phyloP scores from a whole-genome alignment of 1,140 invertebrate genomes.

The Linepithema humile region DNA sequence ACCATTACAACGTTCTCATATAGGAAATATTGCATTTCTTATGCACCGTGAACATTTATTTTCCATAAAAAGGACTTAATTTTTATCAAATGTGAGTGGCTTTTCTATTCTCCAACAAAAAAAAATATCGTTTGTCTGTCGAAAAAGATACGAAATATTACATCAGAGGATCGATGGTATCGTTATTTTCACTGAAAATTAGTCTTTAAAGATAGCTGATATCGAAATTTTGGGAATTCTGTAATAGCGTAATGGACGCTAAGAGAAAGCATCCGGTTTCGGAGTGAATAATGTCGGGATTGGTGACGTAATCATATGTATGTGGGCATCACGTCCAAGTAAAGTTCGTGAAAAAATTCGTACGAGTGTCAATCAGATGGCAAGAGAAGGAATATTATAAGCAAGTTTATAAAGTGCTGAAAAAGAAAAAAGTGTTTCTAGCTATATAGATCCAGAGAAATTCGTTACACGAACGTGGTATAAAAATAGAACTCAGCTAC shows the following conservation, averaged over 20 bases:
- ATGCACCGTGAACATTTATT: constrained; percentile 73
- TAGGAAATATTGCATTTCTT: constrained; percentile 72
- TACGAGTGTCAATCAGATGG: constrained; percentile 28
- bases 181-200: background rate
- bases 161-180: background rate
- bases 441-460: no score
- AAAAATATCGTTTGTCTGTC: no score
- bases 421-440: no score
- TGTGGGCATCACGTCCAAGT: background rate
- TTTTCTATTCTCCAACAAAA: constrained; percentile 66
- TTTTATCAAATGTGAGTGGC: constrained; percentile 74
- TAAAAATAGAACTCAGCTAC: no score
- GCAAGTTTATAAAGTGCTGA: no score
- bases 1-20: constrained; percentile 56
- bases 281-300: background rate
- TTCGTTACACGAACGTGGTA: no score
- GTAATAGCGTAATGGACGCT: background rate
- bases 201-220: background rate
- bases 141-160: background rate
- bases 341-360: background rate
- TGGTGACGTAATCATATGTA: constrained; percentile 52
- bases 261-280: background rate
- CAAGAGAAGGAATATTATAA: background rate
- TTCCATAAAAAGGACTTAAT: constrained; percentile 75
- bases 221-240: background rate